Evolutionary conservation across 2,888 invertebrate genomes (phyloP), one percentile per base, ranked within the genome.

Genomic region (Chloroclysta siterata): DNA sequence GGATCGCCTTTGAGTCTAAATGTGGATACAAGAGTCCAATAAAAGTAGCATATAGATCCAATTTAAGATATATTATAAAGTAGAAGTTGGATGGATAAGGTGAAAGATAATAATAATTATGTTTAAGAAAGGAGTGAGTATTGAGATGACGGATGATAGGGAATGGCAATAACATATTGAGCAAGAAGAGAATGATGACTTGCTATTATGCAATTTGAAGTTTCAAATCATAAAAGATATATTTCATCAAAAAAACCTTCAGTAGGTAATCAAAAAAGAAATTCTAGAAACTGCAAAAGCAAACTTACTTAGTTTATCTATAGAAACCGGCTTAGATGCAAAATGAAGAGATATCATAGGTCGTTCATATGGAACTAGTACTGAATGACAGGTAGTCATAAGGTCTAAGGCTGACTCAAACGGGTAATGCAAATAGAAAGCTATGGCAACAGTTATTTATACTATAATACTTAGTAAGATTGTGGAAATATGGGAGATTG

Each of bases 371-470:
- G 52, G 41, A 61, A 65, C 61, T 61, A 65, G 61, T 61, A 61
- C 46, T 70, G 68, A 66, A 68, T 73, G 74, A 80, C 80, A 79
- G 75, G 79, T 78, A 82, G 80, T 79, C 80, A 73, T 77, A 75
- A 73, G 77, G 79, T 75, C 76, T 72, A 56, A 58, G 44, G 65
- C 60, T 78, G 80, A 80, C 81, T 82, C 69, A 60, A 63, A 72
- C 52, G 66, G 54, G 73, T 72, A 77, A 76, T 76, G 72, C 73
- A 78, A 78, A 81, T 82, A 80, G 82, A 82, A 81, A 82, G 82
- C 61, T 15, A 58, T 58, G 53, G 28, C 59, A 54, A 41, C 53
- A 33, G 59, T 28, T 60, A 64, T 42, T 60, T 52, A 64, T 53
- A 51, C 54, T 63, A 51, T 8, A 22, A 15, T 44, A 11, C 57